These are phyloP conservation scores for Prolemur simus DNA, from an alignment of 2,113 vertebrate species.

Conservation along the genomic window DNA sequence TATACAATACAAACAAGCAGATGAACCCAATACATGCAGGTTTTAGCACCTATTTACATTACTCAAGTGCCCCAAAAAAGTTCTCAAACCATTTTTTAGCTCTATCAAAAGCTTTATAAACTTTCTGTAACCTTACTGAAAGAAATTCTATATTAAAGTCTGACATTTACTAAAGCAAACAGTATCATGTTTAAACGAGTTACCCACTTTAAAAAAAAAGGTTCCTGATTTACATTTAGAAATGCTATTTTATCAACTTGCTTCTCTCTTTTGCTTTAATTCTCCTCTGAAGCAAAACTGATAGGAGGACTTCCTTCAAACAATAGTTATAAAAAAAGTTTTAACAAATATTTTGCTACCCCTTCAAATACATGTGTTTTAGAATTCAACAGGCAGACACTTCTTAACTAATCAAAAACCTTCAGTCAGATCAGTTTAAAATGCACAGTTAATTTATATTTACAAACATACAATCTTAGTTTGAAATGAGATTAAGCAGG, in stretches of 20 bases:
- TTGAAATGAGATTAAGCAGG: neutral
- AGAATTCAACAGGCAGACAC: conserved; percentile 49
- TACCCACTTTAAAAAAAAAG: neutral
- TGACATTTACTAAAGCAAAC: conserved; percentile 32
- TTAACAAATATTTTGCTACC: conserved; percentile 43
- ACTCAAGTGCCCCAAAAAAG: neutral
- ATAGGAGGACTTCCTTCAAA: conserved; percentile 48
- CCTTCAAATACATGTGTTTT: conserved; percentile 37
- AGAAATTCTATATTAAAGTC: conserved; percentile 9
- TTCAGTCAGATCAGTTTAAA: conserved; percentile 45
- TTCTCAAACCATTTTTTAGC: conserved; percentile 35
- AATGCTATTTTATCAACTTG: conserved; percentile 28
- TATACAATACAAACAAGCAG: conserved; percentile 40
- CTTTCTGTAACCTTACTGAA: neutral
- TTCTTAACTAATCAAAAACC: conserved; percentile 31
- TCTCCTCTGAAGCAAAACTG: conserved; percentile 37
- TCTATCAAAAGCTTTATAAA: conserved; percentile 42
- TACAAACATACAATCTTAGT: conserved; percentile 41
- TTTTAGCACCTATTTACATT: conserved; percentile 28
- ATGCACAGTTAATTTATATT: conserved; percentile 45
- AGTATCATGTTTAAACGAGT: conserved; percentile 31
- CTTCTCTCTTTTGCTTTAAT: conserved; percentile 43
- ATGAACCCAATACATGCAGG: neutral
- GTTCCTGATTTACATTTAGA: conserved; percentile 46
- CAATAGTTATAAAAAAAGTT: neutral